These are phyloP conservation scores for Tholera decimalis DNA, from an alignment of 2,888 invertebrate species.

Conservation along the genomic window DNA sequence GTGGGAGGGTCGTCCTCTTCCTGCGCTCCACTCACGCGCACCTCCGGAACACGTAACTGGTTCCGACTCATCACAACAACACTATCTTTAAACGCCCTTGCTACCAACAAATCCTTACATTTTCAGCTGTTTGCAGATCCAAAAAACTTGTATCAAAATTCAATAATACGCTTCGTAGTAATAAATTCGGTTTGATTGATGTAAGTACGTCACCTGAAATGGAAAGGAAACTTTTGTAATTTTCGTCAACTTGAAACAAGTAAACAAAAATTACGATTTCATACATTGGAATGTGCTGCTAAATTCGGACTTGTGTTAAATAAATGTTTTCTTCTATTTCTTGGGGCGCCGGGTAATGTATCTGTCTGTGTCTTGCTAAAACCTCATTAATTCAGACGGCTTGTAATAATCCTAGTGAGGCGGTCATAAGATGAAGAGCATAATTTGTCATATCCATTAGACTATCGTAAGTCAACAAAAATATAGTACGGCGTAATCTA, in stretches of 20 bases:
- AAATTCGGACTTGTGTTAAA: conserved; percentile 33
- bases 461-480: conserved; percentile 41
- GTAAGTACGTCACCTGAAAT: conserved; percentile 64
- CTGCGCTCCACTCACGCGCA: conserved; percentile 91
- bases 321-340: conserved; percentile 2
- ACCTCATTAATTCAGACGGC: conserved; percentile 46
- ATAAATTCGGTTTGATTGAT: conserved; percentile 66
- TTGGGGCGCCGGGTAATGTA: conserved; percentile 32
- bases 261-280: conserved; percentile 49
- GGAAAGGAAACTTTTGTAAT: conserved; percentile 43
- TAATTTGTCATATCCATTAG: conserved; percentile 57
- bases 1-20: conserved; percentile 87
- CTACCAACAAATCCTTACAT: conserved; percentile 63
- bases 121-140: conserved; percentile 50
- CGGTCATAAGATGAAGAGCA: conserved; percentile 29
- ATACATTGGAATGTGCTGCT: conserved; percentile 74
- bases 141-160: conserved; percentile 64
- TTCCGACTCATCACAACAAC: conserved; percentile 84
- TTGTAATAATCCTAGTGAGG: conserved; percentile 35
- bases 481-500: conserved; percentile 27
- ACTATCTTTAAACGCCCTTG: conserved; percentile 80
- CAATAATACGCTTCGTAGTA: conserved; percentile 56
- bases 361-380: conserved; percentile 41
- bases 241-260: conserved; percentile 47
- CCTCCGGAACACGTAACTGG: conserved; percentile 93